Conservation (phyloP, 2,797 vertebrate genomes). For the Scolopax bukidnonensis region DNA sequence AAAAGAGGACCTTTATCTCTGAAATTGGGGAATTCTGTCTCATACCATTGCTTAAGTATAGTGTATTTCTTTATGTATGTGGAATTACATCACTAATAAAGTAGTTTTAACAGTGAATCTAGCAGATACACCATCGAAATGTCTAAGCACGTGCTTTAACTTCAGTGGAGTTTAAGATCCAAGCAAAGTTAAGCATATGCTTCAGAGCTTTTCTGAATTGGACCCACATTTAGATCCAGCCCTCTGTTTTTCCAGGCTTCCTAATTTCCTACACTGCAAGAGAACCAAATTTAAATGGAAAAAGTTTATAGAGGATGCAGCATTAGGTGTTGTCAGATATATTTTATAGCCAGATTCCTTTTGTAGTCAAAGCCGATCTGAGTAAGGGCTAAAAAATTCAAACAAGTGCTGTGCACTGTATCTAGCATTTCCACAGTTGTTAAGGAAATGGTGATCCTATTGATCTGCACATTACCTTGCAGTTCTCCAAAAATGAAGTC, state of each 20-base stretch:
- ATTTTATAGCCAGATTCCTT: constrained; percentile 26
- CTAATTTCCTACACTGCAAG: not conserved
- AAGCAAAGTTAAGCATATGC: not conserved
- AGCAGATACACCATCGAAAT: not conserved
- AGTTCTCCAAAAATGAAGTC: constrained; percentile 1
- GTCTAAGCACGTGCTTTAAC: not conserved
- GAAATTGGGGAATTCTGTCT: not conserved
- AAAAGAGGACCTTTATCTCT: not conserved
- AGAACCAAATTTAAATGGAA: not conserved
- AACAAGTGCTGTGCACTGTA: not conserved
- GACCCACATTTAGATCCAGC: not conserved
- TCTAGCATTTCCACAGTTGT: constrained; percentile 3
- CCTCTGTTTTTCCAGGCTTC: not conserved
- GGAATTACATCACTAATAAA: not conserved
- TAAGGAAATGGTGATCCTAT: constrained; percentile 11
- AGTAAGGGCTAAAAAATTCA: constrained; percentile 30
- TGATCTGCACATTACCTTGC: constrained; percentile 23
- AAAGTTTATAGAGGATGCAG: not conserved
- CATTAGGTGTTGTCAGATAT: not conserved
- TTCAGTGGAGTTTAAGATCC: not conserved
- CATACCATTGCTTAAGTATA: not conserved
- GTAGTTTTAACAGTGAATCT: not conserved
- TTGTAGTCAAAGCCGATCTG: not conserved
- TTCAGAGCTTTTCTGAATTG: not conserved
- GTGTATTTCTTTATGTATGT: not conserved